A percentile compares a stretch with the other conserved stretches of the same genome.
Evolutionary conservation across 2,888 invertebrate species (phyloP).

Genomic region (Bursaphelenchus okinawaensis): DNA sequence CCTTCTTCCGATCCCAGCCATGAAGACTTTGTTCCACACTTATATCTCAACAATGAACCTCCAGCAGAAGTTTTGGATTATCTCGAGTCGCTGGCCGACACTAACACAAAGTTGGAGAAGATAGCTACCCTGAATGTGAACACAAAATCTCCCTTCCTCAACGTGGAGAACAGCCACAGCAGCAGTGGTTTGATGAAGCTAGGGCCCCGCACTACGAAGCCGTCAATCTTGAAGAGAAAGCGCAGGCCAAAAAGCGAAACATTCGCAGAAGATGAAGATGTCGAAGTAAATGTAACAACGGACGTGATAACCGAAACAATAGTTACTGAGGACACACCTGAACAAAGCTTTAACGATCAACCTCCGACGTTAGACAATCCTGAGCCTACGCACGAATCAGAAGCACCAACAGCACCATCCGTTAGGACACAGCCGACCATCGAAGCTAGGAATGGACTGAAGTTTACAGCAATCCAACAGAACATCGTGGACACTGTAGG

Average conservation of each 20-base stretch:
- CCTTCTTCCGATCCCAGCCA: constrained; percentile 31
- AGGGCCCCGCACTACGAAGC: constrained; percentile 9
- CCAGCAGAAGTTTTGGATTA: constrained; percentile 29
- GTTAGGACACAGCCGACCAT: background rate
- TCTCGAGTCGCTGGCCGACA: constrained; percentile 29
- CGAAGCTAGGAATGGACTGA: constrained; percentile 7
- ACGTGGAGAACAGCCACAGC: background rate
- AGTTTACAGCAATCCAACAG: constrained; percentile 17
- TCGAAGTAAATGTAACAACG: background rate
- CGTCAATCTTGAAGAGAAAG: constrained; percentile 21
- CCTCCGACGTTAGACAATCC: constrained; percentile 2
- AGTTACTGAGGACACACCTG: background rate
- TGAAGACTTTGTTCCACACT: constrained; percentile 34
- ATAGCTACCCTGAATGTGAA: background rate
- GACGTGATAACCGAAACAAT: background rate
- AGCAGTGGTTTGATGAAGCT: background rate
- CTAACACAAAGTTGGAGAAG: constrained; percentile 8
- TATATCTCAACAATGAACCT: constrained; percentile 30
- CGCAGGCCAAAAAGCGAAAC: constrained; percentile 10
- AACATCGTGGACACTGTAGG: constrained; percentile 23
- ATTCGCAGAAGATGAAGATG: background rate
- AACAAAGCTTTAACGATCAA: constrained; percentile 2
- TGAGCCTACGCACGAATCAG: background rate
- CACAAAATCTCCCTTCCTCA: constrained; percentile 4
- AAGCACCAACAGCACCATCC: background rate